Evolutionary conservation across 2,797 vertebrate species (phyloP), one percentile per base, ranked within the genome.

Genomic region (Esox masquinongy): DNA sequence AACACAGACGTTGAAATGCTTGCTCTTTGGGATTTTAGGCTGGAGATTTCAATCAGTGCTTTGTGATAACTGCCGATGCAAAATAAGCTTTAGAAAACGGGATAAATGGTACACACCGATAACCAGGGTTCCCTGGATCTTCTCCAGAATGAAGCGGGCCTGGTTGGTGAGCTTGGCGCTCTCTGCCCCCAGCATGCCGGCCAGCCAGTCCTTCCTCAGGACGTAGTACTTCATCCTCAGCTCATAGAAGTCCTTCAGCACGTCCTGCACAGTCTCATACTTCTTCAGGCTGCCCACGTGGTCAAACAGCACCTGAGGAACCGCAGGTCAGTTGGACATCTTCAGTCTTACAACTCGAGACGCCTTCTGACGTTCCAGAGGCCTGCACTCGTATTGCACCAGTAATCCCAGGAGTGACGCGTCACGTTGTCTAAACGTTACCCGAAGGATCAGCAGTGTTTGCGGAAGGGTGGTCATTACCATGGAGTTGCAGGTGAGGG

Each of bases 141-240:
- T 99, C 92, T 99, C 98, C 88, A 99, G 92, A 88, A 99, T 99
- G 94, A 99, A 99, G 39, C 97, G 97, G 59, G 97, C 98, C 91
- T 99, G 98, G 88, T 98, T 99, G 89, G 92, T 96, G 79, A 99
- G 94, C 81, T 94, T 98, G 36, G 95, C 83, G 24, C 93, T 93
- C 86, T 99, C 98, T 0, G 98, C 97, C 1, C 94, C 92, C 73
- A 99, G 89, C 95, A 99, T 97, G 71, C 98, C 98, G 0, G 89
- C 51, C 50, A 99, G 87, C 98, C 98, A 99, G 72, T 98, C 97
- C 89, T 99, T 99, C 75, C 98, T 96, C 89, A 99, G 89, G 11
- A 26, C 56, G 0, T 97, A 99, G 85, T 99, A 99, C n/a, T 94
- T 96, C 84, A 97, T 90, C 50, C 98, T 90, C 84, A 99, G 89